These are phyloP conservation scores for Epizoanthus fatuus DNA, from an alignment of 92 coral and sea anemone species.

Conservation along the genomic window DNA sequence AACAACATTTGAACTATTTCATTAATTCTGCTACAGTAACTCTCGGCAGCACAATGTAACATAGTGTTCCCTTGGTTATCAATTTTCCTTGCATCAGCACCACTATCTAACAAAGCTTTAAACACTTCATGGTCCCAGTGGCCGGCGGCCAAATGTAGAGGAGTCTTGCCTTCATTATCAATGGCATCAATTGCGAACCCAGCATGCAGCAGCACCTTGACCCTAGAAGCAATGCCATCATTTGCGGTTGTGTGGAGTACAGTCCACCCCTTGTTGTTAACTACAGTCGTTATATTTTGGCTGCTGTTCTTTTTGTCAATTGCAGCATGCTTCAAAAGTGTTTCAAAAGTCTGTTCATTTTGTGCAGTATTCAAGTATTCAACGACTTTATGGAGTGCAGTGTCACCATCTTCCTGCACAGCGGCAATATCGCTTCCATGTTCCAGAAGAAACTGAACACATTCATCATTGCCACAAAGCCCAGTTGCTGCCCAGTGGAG, in stretches of 20 bases:
- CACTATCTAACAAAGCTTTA: background rate
- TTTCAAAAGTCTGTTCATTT: background rate
- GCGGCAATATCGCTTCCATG: conserved; percentile 7
- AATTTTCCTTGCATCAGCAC: conserved; percentile 20
- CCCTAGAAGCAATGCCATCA: too few species aligned
- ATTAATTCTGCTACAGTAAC: background rate
- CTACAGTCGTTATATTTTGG: background rate
- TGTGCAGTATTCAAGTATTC: too few species aligned
- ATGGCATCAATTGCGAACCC: conserved; percentile 8
- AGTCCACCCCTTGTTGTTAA: background rate
- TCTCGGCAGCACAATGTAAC: conserved; percentile 13
- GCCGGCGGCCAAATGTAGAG: background rate
- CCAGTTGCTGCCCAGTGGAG: background rate
- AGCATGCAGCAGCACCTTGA: background rate
- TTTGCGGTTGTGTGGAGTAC: background rate
- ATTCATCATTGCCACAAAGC: background rate
- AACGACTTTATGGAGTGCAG: background rate
- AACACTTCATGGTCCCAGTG: conserved; percentile 10
- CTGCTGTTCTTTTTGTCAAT: background rate
- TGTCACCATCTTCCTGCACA: background rate
- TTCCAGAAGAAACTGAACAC: conserved; percentile 9
- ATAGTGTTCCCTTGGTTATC: conserved; percentile 15
- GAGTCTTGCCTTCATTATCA: conserved; percentile 16
- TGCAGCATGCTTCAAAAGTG: background rate
- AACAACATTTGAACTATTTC: background rate